These are phyloP conservation scores for Sialis fuliginosa DNA, from an alignment of 2,888 invertebrate genomes.

Conservation along the genomic window DNA sequence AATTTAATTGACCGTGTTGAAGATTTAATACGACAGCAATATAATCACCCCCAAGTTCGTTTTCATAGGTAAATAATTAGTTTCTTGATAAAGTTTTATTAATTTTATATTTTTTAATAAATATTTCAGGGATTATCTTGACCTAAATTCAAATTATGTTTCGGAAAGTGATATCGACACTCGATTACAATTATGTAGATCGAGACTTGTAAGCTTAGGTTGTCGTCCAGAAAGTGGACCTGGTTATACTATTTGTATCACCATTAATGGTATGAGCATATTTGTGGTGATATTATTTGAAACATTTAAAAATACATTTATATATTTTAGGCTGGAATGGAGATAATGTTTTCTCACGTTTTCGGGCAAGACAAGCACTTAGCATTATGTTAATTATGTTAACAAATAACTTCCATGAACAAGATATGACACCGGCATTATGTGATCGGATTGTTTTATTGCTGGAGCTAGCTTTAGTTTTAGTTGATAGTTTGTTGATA, in stretches of 20 bases:
- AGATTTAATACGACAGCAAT: conserved; percentile 1
- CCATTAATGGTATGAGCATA: too few relatives aligned
- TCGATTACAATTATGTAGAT: background rate
- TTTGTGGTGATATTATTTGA: too few relatives aligned
- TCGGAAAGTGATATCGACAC: background rate
- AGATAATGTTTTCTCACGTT: background rate
- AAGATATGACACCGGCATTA: background rate
- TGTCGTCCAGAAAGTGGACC: background rate
- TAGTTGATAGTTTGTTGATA: conserved; percentile 1
- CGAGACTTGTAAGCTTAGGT: background rate
- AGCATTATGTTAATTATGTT: background rate
- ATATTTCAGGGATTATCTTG: too few relatives aligned
- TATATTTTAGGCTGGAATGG: too few relatives aligned
- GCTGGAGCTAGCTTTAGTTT: background rate
- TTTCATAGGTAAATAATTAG: background rate
- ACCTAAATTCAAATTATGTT: too few relatives aligned
- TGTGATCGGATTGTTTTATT: background rate
- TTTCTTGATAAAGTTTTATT: too few relatives aligned
- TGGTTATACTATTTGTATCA: too few relatives aligned
- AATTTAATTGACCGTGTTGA: background rate
- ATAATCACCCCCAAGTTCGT: background rate
- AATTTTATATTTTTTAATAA: too few relatives aligned
- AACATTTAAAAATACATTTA: too few relatives aligned
- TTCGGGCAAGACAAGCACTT: background rate
- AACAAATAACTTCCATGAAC: background rate